Evolutionary conservation across 2,888 invertebrate species (phyloP), one percentile per base, ranked within the genome.

Genomic region (Thymelicus lineola): DNA sequence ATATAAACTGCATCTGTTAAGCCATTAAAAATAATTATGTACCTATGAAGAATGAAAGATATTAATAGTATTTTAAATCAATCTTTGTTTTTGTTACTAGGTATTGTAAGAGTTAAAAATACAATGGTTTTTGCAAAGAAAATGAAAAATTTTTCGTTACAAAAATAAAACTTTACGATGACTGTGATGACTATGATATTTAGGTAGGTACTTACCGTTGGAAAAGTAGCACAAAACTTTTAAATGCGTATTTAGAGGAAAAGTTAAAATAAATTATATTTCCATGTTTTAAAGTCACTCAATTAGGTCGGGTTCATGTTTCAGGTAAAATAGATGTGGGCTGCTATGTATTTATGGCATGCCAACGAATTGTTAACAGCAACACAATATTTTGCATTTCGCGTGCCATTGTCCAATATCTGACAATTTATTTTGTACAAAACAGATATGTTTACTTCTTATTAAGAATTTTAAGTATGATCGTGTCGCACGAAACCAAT

Each of bases 341-440:
- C n/a, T 20, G 17, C 9, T 46, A 61, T 35, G 28, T 48, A 66
- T 66, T 66, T 20, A 38, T 60, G 36, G 36, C 59, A 59, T 58
- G 59, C 66, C 36, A 50, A 42, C 20, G 50, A 38, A 60, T 53
- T 60, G 60, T 66, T 50, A 50, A 45, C 28, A 59, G 45, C 60
- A 60, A 46, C 53, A 45, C 35, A 67, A 61, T 35, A 55, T 67
- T 66, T 53, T 67, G 67, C 67, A 67, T 67, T 67, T 67, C 61
- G 67, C 67, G 67, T 67, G 61, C 35, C 45, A 55, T 61, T 67
- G 67, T 61, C 53, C 53, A 67, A 67, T 61, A 67, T 67, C 67
- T 60, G 59, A 61, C 61, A 67, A 46, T 61, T 61, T 55, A 61
- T 61, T 67, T 67, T 53, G 67, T 61, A 15, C 42, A 42, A 15